Conservation (phyloP, 2,797 vertebrate genomes). For the Poliocrania exsul region DNA sequence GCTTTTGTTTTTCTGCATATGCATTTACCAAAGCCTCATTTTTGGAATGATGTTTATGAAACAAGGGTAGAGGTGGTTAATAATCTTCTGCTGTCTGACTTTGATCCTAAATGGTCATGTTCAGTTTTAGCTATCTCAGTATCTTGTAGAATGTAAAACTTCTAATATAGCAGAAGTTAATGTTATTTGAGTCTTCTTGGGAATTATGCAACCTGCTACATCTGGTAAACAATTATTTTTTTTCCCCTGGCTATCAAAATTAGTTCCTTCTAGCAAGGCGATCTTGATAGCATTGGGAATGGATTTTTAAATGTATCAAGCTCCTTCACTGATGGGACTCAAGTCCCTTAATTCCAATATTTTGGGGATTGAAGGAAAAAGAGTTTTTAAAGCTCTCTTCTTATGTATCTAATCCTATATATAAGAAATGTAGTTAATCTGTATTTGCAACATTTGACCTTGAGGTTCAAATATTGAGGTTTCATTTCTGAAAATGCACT, state of each 20-base stretch:
- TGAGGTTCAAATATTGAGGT: too few species aligned
- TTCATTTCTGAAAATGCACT: background rate
- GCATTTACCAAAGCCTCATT: background rate
- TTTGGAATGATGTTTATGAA: background rate
- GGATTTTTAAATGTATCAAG: background rate
- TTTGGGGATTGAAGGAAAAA: background rate
- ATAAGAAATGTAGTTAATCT: background rate
- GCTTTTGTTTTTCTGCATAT: background rate
- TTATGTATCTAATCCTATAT: background rate
- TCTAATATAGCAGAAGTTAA: background rate
- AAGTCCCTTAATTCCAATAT: background rate
- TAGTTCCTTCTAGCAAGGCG: background rate
- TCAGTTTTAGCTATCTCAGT: background rate
- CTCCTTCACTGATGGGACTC: background rate
- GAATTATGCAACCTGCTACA: constrained; percentile 58
- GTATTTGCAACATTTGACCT: background rate
- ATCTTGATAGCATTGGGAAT: background rate
- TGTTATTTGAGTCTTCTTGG: constrained; percentile 38
- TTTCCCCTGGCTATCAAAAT: background rate
- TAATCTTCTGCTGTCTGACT: background rate
- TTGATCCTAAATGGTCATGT: background rate
- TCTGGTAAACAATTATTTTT: background rate
- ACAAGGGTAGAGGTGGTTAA: background rate
- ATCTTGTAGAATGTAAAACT: background rate
- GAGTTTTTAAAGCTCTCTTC: background rate